phyloP scores from a whole-genome alignment of 2,113 vertebrate species.

The Salminus brasiliensis region DNA sequence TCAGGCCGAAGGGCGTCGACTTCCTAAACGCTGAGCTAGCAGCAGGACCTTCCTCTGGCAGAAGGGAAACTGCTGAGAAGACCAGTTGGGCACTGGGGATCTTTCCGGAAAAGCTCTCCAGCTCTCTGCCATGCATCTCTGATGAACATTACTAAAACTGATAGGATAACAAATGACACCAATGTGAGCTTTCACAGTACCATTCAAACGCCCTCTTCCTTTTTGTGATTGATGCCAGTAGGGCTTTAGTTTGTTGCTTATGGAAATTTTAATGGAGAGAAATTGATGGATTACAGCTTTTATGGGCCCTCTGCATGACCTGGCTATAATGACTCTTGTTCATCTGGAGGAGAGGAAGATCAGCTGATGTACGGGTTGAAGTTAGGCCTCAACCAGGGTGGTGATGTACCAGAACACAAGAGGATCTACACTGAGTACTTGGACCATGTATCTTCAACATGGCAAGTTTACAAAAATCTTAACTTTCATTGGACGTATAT shows the following conservation, averaged over 20 bases:
- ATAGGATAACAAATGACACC: slow-evolving; percentile 3
- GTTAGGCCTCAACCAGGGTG: no score
- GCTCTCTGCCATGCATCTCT: slow-evolving; percentile 6
- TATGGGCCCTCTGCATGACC: neutral
- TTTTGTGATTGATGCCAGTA: neutral
- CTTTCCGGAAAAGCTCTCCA: slow-evolving; percentile 21
- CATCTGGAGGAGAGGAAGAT: no score
- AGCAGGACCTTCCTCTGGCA: slow-evolving; percentile 26
- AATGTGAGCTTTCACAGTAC: neutral
- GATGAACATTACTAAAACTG: slow-evolving; percentile 19
- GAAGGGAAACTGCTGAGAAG: slow-evolving; percentile 17
- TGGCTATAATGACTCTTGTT: neutral
- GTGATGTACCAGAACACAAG: no score
- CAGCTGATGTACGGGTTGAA: no score
- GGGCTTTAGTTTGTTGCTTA: neutral
- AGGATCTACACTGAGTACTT: no score
- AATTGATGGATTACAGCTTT: neutral
- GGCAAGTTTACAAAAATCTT: no score
- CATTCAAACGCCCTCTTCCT: neutral
- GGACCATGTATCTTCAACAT: no score
- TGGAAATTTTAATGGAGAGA: neutral
- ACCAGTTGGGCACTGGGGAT: neutral
- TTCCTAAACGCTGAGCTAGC: slow-evolving; percentile 7
- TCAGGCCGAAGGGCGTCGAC: neutral
- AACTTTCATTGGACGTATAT: no score